phyloP scores from a whole-genome alignment of 2,888 invertebrate species.

The Drosophila kambysellisi region DNA sequence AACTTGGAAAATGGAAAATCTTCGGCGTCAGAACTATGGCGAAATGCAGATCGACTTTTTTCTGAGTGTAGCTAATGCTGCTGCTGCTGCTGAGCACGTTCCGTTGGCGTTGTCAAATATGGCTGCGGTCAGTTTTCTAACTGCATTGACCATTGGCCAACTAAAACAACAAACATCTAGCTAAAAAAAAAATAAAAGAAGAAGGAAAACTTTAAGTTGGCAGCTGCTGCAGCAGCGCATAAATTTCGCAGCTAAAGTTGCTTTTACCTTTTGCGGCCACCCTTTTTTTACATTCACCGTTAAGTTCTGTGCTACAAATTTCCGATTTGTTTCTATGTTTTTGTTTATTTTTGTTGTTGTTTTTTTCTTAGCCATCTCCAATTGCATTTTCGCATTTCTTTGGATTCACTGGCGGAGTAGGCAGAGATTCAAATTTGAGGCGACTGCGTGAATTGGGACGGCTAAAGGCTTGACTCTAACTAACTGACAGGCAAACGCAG shows the following conservation, averaged over 20 bases:
- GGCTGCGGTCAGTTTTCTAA: constrained; percentile 74
- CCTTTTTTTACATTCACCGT: constrained; percentile 75
- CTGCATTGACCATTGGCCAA: constrained; percentile 33
- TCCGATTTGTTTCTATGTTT: constrained; percentile 43
- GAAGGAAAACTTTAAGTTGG: constrained; percentile 46
- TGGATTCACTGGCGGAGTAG: constrained; percentile 13
- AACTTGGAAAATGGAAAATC: not conserved
- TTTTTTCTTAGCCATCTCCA: constrained; percentile 12
- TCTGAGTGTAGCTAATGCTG: not conserved
- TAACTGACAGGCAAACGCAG: constrained; percentile 3
- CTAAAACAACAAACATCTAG: constrained; percentile 16
- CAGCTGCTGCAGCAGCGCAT: constrained; percentile 50
- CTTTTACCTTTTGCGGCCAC: constrained; percentile 75
- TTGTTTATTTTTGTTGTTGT: not conserved
- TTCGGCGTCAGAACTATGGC: not conserved
- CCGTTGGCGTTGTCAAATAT: constrained; percentile 72
- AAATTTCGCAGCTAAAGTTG: constrained; percentile 72
- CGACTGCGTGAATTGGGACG: constrained; percentile 30
- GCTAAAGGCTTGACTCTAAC: constrained; percentile 41
- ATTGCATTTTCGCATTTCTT: constrained; percentile 28
- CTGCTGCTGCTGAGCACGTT: constrained; percentile 59
- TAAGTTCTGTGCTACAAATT: constrained; percentile 65
- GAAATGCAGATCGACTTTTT: not conserved
- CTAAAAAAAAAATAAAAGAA: constrained; percentile 17
- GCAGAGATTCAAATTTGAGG: constrained; percentile 59